phyloP scores from a whole-genome alignment of 1,140 invertebrate genomes.

The Orius insidiosus region DNA sequence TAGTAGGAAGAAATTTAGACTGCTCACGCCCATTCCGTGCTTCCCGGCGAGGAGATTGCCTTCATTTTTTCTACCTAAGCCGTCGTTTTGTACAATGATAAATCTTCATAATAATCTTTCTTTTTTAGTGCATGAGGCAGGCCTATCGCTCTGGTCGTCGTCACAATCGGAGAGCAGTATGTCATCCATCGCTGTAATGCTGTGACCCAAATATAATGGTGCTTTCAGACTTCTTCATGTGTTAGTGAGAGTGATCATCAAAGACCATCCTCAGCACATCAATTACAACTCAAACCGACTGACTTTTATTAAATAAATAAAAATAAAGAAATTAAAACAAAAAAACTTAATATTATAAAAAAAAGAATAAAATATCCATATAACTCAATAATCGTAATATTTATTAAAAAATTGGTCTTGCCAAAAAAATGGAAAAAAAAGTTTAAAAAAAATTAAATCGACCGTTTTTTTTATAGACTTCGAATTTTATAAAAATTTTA shows the following conservation, averaged over 20 bases:
- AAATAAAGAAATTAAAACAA: conserved; percentile 11
- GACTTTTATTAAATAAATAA: conserved; percentile 20
- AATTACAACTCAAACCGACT: conserved; percentile 19
- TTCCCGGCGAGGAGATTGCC: too few relatives aligned
- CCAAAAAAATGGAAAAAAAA: conserved; percentile 14
- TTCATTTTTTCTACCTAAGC: not conserved
- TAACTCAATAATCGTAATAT: conserved; percentile 22
- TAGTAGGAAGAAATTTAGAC: too few relatives aligned
- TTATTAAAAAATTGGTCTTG: conserved; percentile 21
- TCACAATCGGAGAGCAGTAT: conserved; percentile 16
- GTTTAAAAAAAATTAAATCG: conserved; percentile 8
- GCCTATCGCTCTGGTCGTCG: conserved; percentile 15
- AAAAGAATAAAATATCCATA: conserved; percentile 8
- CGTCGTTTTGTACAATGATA: not conserved
- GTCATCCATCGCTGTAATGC: conserved; percentile 16
- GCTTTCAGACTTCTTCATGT: conserved; percentile 16
- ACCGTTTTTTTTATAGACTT: conserved; percentile 22
- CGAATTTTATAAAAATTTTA: conserved; percentile 19
- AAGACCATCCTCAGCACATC: conserved; percentile 7
- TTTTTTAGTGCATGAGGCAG: conserved; percentile 18
- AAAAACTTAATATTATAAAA: conserved; percentile 12
- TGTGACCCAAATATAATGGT: conserved; percentile 15
- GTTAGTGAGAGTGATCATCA: conserved; percentile 8
- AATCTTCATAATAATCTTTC: not conserved
- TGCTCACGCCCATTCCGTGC: too few relatives aligned